Percentiles rank a stretch among this genome's conserved stretches.
Conservation (phyloP, 2,113 vertebrate genomes). For the Leuciscus idus region DNA sequence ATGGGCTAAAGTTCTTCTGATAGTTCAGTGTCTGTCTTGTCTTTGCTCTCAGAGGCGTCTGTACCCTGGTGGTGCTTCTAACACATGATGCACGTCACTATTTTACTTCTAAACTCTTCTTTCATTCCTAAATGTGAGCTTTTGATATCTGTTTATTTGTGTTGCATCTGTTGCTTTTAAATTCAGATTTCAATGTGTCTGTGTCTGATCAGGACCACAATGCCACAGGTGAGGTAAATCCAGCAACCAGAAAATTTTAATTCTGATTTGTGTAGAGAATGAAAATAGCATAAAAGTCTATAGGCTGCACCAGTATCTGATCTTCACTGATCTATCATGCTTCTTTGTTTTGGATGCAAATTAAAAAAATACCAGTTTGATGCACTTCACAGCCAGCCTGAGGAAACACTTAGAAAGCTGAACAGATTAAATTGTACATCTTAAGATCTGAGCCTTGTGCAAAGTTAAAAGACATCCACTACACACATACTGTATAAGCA, state of each 20-base stretch:
- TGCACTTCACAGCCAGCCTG: not conserved
- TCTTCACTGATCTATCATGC: not conserved
- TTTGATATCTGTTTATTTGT: not conserved
- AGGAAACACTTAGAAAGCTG: slow-evolving; percentile 17
- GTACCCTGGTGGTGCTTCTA: not conserved
- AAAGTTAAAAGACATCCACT: not conserved
- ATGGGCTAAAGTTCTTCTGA: not conserved
- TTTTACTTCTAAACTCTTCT: no score
- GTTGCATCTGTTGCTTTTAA: not conserved
- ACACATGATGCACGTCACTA: no score
- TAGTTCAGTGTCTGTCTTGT: not conserved
- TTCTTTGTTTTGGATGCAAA: not conserved
- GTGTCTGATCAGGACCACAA: not conserved
- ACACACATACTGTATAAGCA: not conserved
- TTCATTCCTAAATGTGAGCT: not conserved
- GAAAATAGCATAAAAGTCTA: no score
- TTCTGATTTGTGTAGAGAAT: not conserved
- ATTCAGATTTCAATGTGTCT: not conserved
- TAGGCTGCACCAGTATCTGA: not conserved
- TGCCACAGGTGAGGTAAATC: not conserved
- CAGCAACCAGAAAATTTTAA: not conserved
- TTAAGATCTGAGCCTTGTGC: not conserved
- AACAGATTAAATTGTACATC: not conserved
- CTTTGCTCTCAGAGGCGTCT: not conserved
- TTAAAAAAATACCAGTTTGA: not conserved